Percentiles rank a stretch among this genome's conserved stretches.
These are phyloP conservation scores for Myotis findleyi DNA, from an alignment of 2,797 vertebrate species.

Conservation along the genomic window DNA sequence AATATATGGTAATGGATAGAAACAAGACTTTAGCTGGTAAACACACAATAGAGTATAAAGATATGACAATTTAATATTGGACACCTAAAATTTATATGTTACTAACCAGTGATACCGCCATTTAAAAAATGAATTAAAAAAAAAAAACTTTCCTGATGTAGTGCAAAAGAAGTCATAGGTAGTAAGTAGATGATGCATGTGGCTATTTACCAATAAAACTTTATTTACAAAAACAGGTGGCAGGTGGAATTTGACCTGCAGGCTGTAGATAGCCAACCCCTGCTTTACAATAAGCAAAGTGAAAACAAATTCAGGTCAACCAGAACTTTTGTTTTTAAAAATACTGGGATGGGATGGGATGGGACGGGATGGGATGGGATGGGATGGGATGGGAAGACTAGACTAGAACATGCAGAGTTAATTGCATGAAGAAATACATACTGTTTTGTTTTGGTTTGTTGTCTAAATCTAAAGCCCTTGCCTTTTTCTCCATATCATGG, in stretches of 20 bases:
- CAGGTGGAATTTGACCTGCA: background rate
- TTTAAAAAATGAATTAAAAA: background rate
- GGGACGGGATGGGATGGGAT: too few relatives aligned
- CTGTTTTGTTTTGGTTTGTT: background rate
- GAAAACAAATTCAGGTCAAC: slow-evolving; percentile 31
- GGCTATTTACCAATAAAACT: background rate
- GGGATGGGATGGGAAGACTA: background rate
- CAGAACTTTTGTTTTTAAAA: slow-evolving; percentile 24
- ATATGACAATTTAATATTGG: background rate
- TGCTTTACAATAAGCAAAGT: background rate
- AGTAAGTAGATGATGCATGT: background rate
- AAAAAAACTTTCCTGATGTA: background rate
- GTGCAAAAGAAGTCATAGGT: background rate
- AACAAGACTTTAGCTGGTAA: background rate
- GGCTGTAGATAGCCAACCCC: background rate
- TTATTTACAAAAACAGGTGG: background rate
- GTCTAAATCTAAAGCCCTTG: background rate
- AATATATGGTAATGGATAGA: background rate
- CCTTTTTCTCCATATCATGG: background rate
- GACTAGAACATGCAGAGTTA: background rate
- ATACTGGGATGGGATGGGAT: background rate
- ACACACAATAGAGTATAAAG: background rate
- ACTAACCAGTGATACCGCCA: background rate
- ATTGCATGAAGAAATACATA: background rate
- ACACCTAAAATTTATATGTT: background rate